Conservation (phyloP, 2,797 vertebrate genomes). For the Neosalanx taihuensis region DNA sequence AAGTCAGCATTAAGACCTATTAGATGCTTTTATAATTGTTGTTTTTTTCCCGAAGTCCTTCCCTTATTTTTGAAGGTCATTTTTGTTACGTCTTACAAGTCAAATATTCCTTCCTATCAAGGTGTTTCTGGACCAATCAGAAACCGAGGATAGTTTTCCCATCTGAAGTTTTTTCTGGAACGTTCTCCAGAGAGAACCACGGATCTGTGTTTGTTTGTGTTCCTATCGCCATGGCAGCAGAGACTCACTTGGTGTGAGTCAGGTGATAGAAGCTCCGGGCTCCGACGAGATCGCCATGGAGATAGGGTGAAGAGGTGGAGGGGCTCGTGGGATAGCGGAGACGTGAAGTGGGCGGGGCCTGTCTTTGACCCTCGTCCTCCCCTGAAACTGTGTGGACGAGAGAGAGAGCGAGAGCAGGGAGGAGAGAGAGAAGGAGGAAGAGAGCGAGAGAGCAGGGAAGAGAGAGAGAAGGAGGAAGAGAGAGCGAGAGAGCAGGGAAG, state of each 20-base stretch:
- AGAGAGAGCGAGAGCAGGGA: slow-evolving; percentile 3
- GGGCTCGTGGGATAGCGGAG: slow-evolving; percentile 34
- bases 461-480: no score
- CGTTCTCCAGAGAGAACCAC: slow-evolving; percentile 20
- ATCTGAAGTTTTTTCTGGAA: slow-evolving; percentile 6
- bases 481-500: not conserved
- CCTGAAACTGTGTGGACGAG: slow-evolving; percentile 55
- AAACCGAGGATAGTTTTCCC: not conserved
- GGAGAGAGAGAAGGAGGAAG: not conserved
- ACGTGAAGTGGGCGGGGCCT: slow-evolving; percentile 9
- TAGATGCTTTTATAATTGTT: no score
- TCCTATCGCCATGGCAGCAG: slow-evolving; percentile 37
- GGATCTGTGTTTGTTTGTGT: slow-evolving; percentile 42
- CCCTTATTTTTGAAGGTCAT: no score
- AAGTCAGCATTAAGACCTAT: no score
- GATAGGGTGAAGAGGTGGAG: slow-evolving; percentile 31
- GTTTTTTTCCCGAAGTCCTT: no score
- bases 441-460: no score
- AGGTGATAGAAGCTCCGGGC: slow-evolving; percentile 56
- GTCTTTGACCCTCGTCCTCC: slow-evolving; percentile 33
- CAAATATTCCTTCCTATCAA: not conserved
- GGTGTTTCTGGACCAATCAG: not conserved
- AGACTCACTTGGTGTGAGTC: slow-evolving; percentile 65
- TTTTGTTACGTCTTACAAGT: not conserved
- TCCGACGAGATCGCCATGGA: slow-evolving; percentile 25